Conservation (phyloP, 1,140 invertebrate species). For the Glossosoma conforme region DNA sequence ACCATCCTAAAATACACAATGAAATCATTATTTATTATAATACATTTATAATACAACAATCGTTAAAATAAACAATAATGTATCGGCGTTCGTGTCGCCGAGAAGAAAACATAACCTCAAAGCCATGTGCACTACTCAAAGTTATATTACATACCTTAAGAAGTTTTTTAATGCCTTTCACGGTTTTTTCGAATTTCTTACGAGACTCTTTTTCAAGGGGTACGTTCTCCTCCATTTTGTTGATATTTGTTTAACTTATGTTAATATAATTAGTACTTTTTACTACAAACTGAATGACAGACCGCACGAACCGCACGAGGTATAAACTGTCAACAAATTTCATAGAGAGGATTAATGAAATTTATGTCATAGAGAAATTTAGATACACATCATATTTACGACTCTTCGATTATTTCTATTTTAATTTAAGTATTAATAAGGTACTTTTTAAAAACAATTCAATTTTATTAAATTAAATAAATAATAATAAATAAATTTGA, state of each 20-base stretch:
- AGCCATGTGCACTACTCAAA: neutral
- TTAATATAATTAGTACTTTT: too few species aligned
- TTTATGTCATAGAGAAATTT: too few species aligned
- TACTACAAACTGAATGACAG: neutral
- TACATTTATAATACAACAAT: too few species aligned
- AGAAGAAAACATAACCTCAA: slow-evolving; percentile 7
- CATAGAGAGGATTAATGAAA: too few species aligned
- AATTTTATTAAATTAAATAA: too few species aligned
- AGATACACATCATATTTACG: too few species aligned
- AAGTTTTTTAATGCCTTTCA: slow-evolving; percentile 45
- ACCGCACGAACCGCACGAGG: neutral
- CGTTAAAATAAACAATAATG: neutral
- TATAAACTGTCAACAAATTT: slow-evolving; percentile 3
- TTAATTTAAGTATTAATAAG: too few species aligned
- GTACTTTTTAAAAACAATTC: too few species aligned
- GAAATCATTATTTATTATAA: too few species aligned
- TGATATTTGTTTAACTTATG: neutral
- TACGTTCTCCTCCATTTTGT: slow-evolving; percentile 45
- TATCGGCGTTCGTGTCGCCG: neutral
- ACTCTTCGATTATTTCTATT: too few species aligned
- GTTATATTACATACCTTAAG: slow-evolving; percentile 36
- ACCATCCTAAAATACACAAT: slow-evolving; percentile 11
- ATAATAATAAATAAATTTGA: too few species aligned
- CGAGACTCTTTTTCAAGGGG: slow-evolving; percentile 43
- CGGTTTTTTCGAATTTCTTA: slow-evolving; percentile 44